A percentile compares a stretch with the other conserved stretches of the same genome.
phyloP scores from a whole-genome alignment of 2,113 vertebrate genomes.

The Dicerorhinus sumatrensis region DNA sequence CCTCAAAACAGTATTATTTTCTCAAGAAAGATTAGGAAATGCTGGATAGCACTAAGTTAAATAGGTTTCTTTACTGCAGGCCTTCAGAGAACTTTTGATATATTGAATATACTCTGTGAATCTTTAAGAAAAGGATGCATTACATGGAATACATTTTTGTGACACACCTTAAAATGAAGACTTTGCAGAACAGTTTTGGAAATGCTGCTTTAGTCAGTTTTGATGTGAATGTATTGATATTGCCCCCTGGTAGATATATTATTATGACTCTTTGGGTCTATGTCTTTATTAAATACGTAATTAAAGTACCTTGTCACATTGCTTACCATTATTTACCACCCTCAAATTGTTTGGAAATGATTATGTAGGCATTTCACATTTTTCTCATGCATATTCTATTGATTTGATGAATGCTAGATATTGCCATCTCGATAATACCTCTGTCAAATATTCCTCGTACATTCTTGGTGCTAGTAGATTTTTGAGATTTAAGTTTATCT shows the following conservation, averaged over 20 bases:
- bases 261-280: neutral
- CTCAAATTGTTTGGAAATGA: neutral
- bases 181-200: neutral
- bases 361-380: neutral
- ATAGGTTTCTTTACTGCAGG: neutral
- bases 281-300: neutral
- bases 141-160: neutral
- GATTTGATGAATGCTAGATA: neutral
- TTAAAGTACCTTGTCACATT: conserved; percentile 16
- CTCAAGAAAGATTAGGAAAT: neutral
- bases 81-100: neutral
- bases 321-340: neutral
- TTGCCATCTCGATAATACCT: neutral
- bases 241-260: neutral
- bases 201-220: neutral
- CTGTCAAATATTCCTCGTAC: neutral
- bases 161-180: neutral
- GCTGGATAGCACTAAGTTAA: neutral
- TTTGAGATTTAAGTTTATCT: neutral
- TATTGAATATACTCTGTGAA: neutral
- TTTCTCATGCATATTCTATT: neutral
- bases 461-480: neutral
- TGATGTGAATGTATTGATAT: conserved; percentile 11
- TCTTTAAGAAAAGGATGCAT: neutral
- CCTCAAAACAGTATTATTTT: neutral